A percentile compares a stretch with the other conserved stretches of the same genome.
Evolutionary conservation across 1,140 invertebrate species (phyloP).

Genomic region (Trichonephila inaurata): DNA sequence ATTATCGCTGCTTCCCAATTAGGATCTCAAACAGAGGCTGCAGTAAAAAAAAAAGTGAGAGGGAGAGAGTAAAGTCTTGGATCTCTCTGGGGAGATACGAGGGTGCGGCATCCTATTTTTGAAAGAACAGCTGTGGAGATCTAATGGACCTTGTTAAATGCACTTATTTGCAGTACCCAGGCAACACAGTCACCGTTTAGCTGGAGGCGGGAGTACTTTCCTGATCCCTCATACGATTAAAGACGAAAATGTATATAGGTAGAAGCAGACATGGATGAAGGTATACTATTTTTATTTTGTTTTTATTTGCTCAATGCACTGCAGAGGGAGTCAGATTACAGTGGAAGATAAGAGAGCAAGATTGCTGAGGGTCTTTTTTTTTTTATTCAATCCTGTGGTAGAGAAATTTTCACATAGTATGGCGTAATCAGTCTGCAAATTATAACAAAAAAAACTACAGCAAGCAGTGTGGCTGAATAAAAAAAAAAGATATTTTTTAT

Average conservation of each 20-base stretch:
- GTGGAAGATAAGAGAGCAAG: background rate
- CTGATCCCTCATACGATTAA: conserved; percentile 62
- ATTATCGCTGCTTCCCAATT: conserved; percentile 54
- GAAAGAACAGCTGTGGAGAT: conserved; percentile 73
- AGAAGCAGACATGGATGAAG: background rate
- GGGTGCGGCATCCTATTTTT: conserved; percentile 49
- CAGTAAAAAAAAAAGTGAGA: conserved; percentile 35
- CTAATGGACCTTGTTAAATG: conserved; percentile 76
- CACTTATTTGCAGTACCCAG: conserved; percentile 73
- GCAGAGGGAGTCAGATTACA: conserved; percentile 43
- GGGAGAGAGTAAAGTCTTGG: conserved; percentile 29
- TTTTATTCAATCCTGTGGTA: background rate
- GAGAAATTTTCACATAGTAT: too few relatives aligned
- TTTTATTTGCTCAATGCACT: background rate
- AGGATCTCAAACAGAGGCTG: conserved; percentile 19
- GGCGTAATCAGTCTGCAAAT: too few relatives aligned
- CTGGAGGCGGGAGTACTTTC: conserved; percentile 39
- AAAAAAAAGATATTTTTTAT: too few relatives aligned
- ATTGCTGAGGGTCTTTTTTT: background rate
- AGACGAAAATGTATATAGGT: conserved; percentile 48
- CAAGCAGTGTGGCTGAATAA: too few relatives aligned
- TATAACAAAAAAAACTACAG: too few relatives aligned
- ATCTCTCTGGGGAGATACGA: background rate
- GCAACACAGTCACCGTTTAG: conserved; percentile 66
- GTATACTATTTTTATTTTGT: background rate